Base-by-base conservation (phyloP, 2,113 vertebrate genomes). In the Galeopterus variegatus region DNA sequence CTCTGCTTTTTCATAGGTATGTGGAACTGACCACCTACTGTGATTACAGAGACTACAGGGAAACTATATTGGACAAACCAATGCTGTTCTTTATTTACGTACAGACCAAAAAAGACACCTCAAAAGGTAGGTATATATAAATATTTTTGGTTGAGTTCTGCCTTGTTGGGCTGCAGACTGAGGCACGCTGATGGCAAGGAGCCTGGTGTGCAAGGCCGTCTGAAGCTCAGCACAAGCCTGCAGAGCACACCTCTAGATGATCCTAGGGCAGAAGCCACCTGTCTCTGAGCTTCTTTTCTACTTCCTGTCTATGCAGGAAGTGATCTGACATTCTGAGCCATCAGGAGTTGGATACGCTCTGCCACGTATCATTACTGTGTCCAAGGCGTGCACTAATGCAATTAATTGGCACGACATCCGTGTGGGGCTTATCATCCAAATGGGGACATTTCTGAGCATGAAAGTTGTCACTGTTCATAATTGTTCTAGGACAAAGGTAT, bases 1-100 rank as follows among this genome's bases (percentile, higher is more conserved):
- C 56, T 82, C 77, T 95, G 64, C 54, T 94, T 54, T 77, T 69
- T 97, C 54, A 41, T 48, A 98, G 97, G 77, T 90, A 95, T 58
- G 41, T 98, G 77, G 94, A 96, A 56, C 60, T 98, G 45, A 96
- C 90, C 52, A 98, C 84, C 83, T 97, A 97, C 73, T 89, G 87
- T 18, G 97, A 98, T 82, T 97, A 98, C 88, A 98, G 98, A 97
- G 96, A 98, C 86, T 98, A 97, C 64, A 91, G 97, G 96, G 96
- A 98, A 94, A 98, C 92, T 0, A 90, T 98, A 60, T 19, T 98
- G 92, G 98, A 96, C 81, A 98, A 97, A 50, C 79, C 97, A 6
- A 97, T 98, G 97, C 36, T 98, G 36, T 98, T 98, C 96, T 98
- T 98, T n/a, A 70, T 96, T 72, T 98, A 98, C 0, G 67, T 96